Conservation (phyloP, 2,888 invertebrate species). For the Spisula subtruncata region DNA sequence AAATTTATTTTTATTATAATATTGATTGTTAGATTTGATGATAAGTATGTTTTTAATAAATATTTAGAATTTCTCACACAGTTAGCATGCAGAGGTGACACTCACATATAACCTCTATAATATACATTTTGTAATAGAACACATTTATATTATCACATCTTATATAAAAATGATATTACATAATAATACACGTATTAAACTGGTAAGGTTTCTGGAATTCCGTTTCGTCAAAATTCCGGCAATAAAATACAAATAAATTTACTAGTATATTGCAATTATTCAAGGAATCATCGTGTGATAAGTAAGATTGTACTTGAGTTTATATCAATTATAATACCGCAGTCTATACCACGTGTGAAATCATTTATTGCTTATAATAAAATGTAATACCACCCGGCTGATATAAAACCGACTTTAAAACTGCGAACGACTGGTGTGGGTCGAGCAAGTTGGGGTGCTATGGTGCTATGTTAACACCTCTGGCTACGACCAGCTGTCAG, state of each 20-base stretch:
- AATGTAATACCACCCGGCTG: neutral
- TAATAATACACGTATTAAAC: neutral
- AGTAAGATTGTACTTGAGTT: constrained; percentile 7
- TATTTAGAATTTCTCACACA: no score
- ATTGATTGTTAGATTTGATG: no score
- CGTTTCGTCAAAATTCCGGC: neutral
- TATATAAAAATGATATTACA: no score
- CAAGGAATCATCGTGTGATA: neutral
- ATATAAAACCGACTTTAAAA: neutral
- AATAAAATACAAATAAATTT: neutral
- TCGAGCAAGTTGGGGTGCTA: constrained; percentile 31
- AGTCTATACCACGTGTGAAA: neutral
- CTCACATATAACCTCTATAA: no score
- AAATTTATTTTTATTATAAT: no score
- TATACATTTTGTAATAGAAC: no score
- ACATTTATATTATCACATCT: no score
- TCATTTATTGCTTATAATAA: neutral
- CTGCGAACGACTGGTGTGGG: neutral
- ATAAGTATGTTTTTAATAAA: no score
- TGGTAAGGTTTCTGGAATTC: neutral
- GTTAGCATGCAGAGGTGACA: no score
- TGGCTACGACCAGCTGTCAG: constrained; percentile 65
- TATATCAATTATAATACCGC: neutral
- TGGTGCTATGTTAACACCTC: constrained; percentile 57
- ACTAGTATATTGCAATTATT: neutral